Percentiles rank a stretch among this genome's conserved stretches.
Conservation (phyloP, 2,113 vertebrate genomes). For the Rhinoderma darwinii region DNA sequence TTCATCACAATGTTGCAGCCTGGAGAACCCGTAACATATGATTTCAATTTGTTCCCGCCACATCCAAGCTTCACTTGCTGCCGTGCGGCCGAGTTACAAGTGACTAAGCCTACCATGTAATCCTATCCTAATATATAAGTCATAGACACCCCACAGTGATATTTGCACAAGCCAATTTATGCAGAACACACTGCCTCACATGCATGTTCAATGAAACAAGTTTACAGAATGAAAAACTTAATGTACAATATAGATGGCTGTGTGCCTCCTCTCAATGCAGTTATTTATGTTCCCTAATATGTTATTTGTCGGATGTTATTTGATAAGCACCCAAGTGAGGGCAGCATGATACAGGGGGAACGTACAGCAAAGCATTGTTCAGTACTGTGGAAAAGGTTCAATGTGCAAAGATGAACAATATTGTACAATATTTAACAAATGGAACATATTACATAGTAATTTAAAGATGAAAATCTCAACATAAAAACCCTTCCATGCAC, state of each 20-base stretch:
- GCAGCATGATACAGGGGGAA: conserved; percentile 15
- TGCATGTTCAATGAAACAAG: not conserved
- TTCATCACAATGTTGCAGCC: not conserved
- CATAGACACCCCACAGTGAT: not conserved
- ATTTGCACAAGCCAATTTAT: not conserved
- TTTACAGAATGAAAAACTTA: not conserved
- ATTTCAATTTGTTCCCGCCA: not conserved
- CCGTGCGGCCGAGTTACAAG: not conserved
- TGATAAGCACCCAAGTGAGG: conserved; percentile 32
- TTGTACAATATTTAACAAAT: not conserved
- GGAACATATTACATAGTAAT: not conserved
- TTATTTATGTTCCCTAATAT: not conserved
- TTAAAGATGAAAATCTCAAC: not conserved
- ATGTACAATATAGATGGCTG: no score
- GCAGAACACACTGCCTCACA: not conserved
- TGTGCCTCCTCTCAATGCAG: not conserved
- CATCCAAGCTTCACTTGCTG: not conserved
- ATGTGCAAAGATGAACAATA: not conserved
- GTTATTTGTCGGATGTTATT: not conserved
- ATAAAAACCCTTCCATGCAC: not conserved
- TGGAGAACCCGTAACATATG: not conserved
- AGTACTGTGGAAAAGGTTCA: not conserved
- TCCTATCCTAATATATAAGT: not conserved
- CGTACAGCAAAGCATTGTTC: not conserved
- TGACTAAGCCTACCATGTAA: not conserved